Conservation (phyloP, 1,140 invertebrate species). For the Acromyrmex heyeri region DNA sequence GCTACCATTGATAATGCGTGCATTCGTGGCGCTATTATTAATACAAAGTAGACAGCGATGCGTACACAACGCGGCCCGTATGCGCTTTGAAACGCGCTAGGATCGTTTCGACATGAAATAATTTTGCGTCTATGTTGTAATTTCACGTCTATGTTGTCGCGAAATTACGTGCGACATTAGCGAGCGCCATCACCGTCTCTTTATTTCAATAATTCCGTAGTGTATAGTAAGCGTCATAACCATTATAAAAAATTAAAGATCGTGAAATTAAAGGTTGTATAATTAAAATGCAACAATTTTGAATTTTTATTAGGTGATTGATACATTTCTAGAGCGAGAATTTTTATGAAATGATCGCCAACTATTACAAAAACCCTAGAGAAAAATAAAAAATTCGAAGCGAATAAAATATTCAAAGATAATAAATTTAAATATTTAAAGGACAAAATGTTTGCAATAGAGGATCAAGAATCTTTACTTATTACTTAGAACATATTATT, state of each 20-base stretch:
- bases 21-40: slow-evolving; percentile 57
- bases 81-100: slow-evolving; percentile 44
- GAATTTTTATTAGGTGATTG: neutral
- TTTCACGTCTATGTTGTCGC: slow-evolving; percentile 11
- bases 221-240: neutral
- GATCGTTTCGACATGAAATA: slow-evolving; percentile 47
- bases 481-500: neutral
- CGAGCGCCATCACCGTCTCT: slow-evolving; percentile 38
- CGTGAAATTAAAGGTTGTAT: neutral
- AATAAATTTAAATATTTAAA: neutral
- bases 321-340: neutral
- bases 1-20: slow-evolving; percentile 48
- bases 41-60: slow-evolving; percentile 63
- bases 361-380: neutral
- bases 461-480: neutral
- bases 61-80: slow-evolving; percentile 27
- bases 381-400: neutral
- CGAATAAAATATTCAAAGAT: neutral
- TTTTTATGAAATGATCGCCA: neutral
- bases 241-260: neutral
- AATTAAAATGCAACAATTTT: neutral
- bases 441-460: neutral
- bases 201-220: slow-evolving; percentile 48
- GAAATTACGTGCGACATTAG: slow-evolving; percentile 47
- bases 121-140: slow-evolving; percentile 24